A percentile compares a stretch with the other conserved stretches of the same genome.
phyloP scores from a whole-genome alignment of 1,140 invertebrate species.

The Patella vulgata region DNA sequence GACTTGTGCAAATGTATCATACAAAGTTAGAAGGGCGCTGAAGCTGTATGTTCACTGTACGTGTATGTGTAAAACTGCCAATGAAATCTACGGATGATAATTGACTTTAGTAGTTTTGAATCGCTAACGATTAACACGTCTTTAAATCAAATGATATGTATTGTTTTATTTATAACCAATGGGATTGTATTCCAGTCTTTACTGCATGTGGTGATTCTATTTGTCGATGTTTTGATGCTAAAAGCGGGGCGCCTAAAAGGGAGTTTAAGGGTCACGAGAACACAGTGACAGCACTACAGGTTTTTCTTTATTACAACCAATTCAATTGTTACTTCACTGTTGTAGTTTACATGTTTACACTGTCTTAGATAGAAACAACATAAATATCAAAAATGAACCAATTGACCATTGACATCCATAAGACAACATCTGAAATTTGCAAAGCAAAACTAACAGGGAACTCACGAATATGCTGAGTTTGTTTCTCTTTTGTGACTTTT shows the following conservation, averaged over 20 bases:
- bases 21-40: too few species aligned
- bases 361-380: background rate
- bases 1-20: too few species aligned
- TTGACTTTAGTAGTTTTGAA: too few species aligned
- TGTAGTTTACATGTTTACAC: background rate
- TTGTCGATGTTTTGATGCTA: slow-evolving; percentile 69
- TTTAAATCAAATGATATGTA: too few species aligned
- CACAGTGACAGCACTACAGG: slow-evolving; percentile 65
- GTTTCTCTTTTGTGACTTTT: too few species aligned
- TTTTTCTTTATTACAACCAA: slow-evolving; percentile 34
- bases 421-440: background rate
- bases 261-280: slow-evolving; percentile 66
- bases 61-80: too few species aligned
- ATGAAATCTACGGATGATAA: too few species aligned
- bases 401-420: background rate
- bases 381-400: background rate
- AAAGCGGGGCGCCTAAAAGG: slow-evolving; percentile 67
- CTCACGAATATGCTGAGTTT: too few species aligned
- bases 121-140: too few species aligned
- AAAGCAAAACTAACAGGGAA: too few species aligned
- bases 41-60: too few species aligned
- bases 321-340: background rate
- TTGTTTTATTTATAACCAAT: too few species aligned
- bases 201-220: slow-evolving; percentile 67
- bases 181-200: slow-evolving; percentile 68